These are phyloP conservation scores for Brachyhypopomus gauderio DNA, from an alignment of 2,113 vertebrate genomes.

Conservation along the genomic window DNA sequence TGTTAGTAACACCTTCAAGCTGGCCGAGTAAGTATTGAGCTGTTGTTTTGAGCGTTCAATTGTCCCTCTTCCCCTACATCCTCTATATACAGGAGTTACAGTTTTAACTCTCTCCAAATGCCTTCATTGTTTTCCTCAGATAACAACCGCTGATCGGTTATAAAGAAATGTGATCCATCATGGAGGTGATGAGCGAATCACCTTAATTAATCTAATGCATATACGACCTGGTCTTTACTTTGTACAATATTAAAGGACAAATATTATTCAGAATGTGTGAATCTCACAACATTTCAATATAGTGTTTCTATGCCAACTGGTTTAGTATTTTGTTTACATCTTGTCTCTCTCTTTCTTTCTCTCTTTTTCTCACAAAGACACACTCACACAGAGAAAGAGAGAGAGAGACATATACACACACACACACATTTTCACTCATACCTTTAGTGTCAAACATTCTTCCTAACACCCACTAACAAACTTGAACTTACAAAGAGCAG, in stretches of 20 bases:
- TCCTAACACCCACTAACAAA: conserved; percentile 26
- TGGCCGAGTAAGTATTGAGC: neutral
- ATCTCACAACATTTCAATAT: too few relatives aligned
- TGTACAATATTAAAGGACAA: too few relatives aligned
- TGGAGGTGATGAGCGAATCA: neutral
- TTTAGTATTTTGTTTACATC: neutral
- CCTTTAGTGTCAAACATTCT: conserved; percentile 40
- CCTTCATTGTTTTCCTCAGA: neutral
- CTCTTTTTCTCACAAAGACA: neutral
- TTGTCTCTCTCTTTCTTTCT: neutral
- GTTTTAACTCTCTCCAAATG: neutral
- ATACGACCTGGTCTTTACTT: neutral
- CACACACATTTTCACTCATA: conserved; percentile 33
- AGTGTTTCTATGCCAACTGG: neutral
- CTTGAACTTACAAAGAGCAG: conserved; percentile 40
- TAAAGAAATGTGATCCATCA: neutral
- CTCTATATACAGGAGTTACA: neutral
- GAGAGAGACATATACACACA: neutral
- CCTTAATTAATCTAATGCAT: neutral
- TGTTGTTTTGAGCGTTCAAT: neutral
- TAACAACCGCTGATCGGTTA: neutral
- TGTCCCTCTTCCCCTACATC: neutral
- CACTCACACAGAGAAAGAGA: conserved; percentile 35
- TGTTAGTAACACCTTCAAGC: conserved; percentile 70
- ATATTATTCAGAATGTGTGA: too few relatives aligned